Evolutionary conservation across 2,888 invertebrate genomes (phyloP).

Genomic region (Caenorhabditis zanzibari): DNA sequence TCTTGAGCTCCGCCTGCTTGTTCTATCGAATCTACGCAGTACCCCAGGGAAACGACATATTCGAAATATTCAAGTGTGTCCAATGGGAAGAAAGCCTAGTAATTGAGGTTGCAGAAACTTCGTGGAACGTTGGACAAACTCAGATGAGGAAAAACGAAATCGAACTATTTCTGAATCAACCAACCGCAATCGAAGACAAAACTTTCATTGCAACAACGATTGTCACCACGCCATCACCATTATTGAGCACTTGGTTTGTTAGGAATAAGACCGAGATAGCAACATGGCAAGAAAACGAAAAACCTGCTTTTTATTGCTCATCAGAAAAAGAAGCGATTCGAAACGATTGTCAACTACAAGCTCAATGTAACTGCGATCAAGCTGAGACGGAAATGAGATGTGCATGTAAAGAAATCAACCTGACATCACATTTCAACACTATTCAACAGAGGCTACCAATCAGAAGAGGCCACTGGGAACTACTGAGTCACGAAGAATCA

Average conservation of each 20-base stretch:
- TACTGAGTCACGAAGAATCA: neutral
- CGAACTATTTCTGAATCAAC: neutral
- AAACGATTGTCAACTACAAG: neutral
- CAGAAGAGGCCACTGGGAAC: conserved; percentile 30
- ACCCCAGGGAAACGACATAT: neutral
- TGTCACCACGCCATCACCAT: neutral
- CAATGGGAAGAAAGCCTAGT: neutral
- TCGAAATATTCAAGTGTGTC: conserved; percentile 32
- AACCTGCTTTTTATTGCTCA: conserved; percentile 7
- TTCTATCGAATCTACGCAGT: conserved; percentile 40
- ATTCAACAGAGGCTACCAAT: conserved; percentile 8
- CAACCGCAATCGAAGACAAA: neutral
- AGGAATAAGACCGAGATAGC: conserved; percentile 7
- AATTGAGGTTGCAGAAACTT: neutral
- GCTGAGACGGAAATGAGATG: conserved; percentile 23
- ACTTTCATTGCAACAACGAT: conserved; percentile 8
- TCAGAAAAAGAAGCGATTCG: neutral
- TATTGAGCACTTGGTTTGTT: conserved; percentile 17
- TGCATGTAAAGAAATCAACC: neutral
- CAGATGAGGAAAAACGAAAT: neutral
- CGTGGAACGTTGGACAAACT: neutral
- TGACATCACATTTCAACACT: conserved; percentile 4
- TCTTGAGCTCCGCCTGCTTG: conserved; percentile 31
- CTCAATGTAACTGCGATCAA: conserved; percentile 8
- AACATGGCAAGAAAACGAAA: neutral